A percentile compares a stretch with the other conserved stretches of the same genome.
Evolutionary conservation across 2,888 invertebrate genomes (phyloP).

Genomic region (Diadegma fenestrale): DNA sequence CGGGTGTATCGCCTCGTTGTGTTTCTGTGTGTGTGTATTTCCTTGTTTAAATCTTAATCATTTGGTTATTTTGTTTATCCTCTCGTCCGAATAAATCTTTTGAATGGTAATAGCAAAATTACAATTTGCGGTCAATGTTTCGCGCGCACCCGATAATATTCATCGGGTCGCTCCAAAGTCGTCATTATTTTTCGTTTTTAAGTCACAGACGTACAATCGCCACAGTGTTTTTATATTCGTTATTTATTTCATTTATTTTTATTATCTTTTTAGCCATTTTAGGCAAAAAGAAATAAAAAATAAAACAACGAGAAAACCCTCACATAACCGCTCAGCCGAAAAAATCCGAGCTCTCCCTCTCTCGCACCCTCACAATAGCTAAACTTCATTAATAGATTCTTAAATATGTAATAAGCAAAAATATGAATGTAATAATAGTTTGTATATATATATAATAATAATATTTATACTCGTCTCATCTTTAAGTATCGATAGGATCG

Average conservation of each 20-base stretch:
- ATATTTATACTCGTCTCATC: conserved; percentile 75
- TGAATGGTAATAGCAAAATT: conserved; percentile 20
- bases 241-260: conserved; percentile 16
- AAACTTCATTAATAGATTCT: conserved; percentile 81
- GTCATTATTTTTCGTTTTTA: conserved; percentile 68
- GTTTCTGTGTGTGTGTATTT: conserved; percentile 31
- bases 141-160: conserved; percentile 51
- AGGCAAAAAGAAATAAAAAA: conserved; percentile 51
- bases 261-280: conserved; percentile 52
- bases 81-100: conserved; percentile 24
- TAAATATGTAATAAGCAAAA: conserved; percentile 84
- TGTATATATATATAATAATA: conserved; percentile 75
- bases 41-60: background rate
- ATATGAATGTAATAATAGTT: conserved; percentile 84
- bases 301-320: conserved; percentile 55
- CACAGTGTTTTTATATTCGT: conserved; percentile 57
- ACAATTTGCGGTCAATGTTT: conserved; percentile 24
- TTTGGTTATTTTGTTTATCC: conserved; percentile 6
- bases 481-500: conserved; percentile 82
- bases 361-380: conserved; percentile 74
- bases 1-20: conserved; percentile 63
- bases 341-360: conserved; percentile 67
- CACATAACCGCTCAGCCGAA: conserved; percentile 65
- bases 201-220: conserved; percentile 74
- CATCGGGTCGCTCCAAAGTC: conserved; percentile 58